These are phyloP conservation scores for Oxycera nigricornis DNA, from an alignment of 2,888 invertebrate genomes.

Conservation along the genomic window DNA sequence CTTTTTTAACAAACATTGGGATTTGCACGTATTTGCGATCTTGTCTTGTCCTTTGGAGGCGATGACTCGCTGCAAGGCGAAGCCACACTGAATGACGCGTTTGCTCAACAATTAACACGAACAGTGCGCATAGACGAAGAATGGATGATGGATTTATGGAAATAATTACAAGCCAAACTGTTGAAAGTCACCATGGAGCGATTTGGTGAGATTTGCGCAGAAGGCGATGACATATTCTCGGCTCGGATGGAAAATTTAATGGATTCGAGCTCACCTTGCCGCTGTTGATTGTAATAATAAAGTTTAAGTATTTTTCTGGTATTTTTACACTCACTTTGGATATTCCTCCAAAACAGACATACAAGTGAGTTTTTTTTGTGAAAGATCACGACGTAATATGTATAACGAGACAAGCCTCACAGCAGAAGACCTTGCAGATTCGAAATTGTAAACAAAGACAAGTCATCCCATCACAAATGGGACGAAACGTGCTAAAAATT, in stretches of 20 bases:
- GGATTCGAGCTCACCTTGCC: constrained; percentile 28
- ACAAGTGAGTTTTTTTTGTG: too few relatives aligned
- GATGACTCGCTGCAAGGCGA: constrained; percentile 11
- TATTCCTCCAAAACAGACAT: not conserved
- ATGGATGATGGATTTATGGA: constrained; percentile 27
- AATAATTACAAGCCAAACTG: constrained; percentile 12
- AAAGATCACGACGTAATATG: too few relatives aligned
- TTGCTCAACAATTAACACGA: constrained; percentile 33
- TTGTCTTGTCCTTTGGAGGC: constrained; percentile 5
- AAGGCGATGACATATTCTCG: constrained; percentile 14
- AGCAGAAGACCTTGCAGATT: not conserved
- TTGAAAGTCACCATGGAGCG: not conserved
- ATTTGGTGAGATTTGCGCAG: not conserved
- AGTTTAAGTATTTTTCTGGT: constrained; percentile 3
- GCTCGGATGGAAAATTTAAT: constrained; percentile 32
- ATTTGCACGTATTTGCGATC: not conserved
- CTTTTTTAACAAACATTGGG: not conserved
- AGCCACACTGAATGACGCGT: constrained; percentile 1
- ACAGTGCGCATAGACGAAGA: not conserved
- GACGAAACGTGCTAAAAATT: constrained; percentile 25
- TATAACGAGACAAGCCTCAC: too few relatives aligned
- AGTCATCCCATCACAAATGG: not conserved
- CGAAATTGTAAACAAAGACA: not conserved
- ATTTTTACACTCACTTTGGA: not conserved
- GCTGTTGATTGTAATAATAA: constrained; percentile 31